Conservation (phyloP, 2,888 invertebrate genomes). For the Leptura quadrifasciata region DNA sequence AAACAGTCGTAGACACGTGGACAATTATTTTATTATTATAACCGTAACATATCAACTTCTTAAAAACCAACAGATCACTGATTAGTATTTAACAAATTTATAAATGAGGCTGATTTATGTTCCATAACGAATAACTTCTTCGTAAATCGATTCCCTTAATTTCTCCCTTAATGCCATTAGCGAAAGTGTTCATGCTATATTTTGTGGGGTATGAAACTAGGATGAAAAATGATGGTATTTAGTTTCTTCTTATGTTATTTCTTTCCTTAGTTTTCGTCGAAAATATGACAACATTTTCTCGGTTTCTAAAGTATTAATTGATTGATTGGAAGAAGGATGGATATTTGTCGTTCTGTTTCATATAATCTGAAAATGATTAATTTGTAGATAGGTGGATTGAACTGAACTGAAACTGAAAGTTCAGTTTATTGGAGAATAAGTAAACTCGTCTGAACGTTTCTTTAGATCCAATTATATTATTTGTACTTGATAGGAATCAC, state of each 20-base stretch:
- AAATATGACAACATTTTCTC: constrained; percentile 39
- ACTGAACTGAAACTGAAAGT: neutral
- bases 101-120: constrained; percentile 46
- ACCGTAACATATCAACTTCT: neutral
- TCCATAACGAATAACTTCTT: constrained; percentile 37
- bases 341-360: constrained; percentile 13
- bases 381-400: neutral
- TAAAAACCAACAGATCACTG: neutral
- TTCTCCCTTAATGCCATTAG: constrained; percentile 42
- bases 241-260: constrained; percentile 32
- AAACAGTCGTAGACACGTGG: no score
- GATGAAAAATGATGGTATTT: constrained; percentile 47
- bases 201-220: constrained; percentile 34
- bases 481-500: neutral
- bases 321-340: constrained; percentile 36
- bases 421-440: neutral
- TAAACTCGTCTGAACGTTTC: neutral
- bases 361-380: constrained; percentile 19
- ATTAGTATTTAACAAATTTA: constrained; percentile 28
- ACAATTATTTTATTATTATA: no score
- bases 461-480: neutral
- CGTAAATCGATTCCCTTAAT: constrained; percentile 46
- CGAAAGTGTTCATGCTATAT: constrained; percentile 39
- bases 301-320: constrained; percentile 39
- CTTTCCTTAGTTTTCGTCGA: constrained; percentile 23